Evolutionary conservation across 2,797 vertebrate species (phyloP).

Genomic region (Pangasius macronema): DNA sequence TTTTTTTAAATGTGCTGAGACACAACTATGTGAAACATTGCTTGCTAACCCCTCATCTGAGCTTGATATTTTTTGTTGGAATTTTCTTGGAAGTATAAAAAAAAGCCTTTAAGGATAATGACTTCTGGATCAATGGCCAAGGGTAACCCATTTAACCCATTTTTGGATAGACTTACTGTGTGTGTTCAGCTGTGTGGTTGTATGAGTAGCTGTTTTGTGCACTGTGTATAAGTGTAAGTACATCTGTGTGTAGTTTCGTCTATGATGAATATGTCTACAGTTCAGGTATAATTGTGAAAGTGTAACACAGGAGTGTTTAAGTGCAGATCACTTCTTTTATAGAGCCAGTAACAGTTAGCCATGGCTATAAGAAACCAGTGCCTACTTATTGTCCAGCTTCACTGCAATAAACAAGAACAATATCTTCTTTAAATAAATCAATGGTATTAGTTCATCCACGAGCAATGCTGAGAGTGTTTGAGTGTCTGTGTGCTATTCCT

Average conservation of each 20-base stretch:
- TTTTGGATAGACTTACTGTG: slow-evolving; percentile 38
- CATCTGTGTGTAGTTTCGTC: slow-evolving; percentile 1
- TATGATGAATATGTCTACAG: slow-evolving; percentile 2
- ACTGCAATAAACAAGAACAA: slow-evolving; percentile 56
- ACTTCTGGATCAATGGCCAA: slow-evolving; percentile 16
- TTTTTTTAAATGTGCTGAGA: slow-evolving; percentile 46
- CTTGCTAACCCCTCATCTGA: slow-evolving; percentile 52
- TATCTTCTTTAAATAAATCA: slow-evolving; percentile 69
- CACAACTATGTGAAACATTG: slow-evolving; percentile 55
- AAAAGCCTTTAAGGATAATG: slow-evolving; percentile 8
- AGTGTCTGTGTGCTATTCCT: slow-evolving; percentile 41
- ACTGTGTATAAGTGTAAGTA: background rate
- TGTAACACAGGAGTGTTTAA: slow-evolving; percentile 48
- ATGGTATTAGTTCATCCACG: slow-evolving; percentile 55
- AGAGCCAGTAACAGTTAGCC: slow-evolving; percentile 55
- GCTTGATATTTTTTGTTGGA: slow-evolving; percentile 13
- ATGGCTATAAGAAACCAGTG: slow-evolving; percentile 51
- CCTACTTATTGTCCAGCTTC: slow-evolving; percentile 60
- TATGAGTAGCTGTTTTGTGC: background rate
- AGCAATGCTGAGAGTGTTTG: slow-evolving; percentile 33
- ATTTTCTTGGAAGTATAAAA: slow-evolving; percentile 45
- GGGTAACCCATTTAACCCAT: slow-evolving; percentile 27
- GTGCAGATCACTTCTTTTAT: slow-evolving; percentile 55
- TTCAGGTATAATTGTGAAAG: slow-evolving; percentile 34
- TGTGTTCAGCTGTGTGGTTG: background rate